Base-by-base conservation (phyloP, 2,888 invertebrate genomes). In the Eristalis pertinax region DNA sequence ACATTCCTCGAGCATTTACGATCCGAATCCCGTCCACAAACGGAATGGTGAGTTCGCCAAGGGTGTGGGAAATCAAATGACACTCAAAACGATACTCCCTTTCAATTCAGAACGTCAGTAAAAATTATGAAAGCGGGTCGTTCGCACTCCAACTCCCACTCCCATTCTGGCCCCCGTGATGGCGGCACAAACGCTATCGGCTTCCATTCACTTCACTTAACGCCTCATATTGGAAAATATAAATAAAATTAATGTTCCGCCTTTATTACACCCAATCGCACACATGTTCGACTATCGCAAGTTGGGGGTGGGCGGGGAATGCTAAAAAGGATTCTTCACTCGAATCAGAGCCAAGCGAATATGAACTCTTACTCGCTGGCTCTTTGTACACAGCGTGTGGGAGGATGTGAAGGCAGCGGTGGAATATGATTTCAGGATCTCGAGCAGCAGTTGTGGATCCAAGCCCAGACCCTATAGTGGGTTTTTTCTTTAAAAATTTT, bases 201-300 rank as follows among this genome's bases (percentile, higher is more conserved):
- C 75, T 86, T 79, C 68, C 84, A 84, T 79, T 72, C 84, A 87
- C 76, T 84, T 84, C 87, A 84, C 87, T 87, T 87, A 87, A 87
- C 79, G 84, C 84, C 79, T 76, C 72, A 63, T 80, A 79, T 87
- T 87, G 75, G 63, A 80, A 80, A 80, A 68, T 78, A 84, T 84
- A 84, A 87, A 87, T 84, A 87, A 87, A 87, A 87, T 86, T 79
- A 87, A 87, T 87, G 87, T 84, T 69, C 79, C 41, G 67, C 29
- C 84, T 72, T 87, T 87, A 87, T 87, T 84, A 76, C 73, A 76
- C 60, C 76, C 72, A 79, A 80, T 76, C 78, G 56, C 77, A 80
- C 65, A 84, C 63, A 69, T 72, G 72, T 50, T 58, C 68, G 60
- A 1, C 60, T 60, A 13, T 24, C 60, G 50, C 35, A 5, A 10